Evolutionary conservation across 1,140 invertebrate genomes (phyloP), one percentile per base, ranked within the genome.

Genomic region (Drosophila busckii): DNA sequence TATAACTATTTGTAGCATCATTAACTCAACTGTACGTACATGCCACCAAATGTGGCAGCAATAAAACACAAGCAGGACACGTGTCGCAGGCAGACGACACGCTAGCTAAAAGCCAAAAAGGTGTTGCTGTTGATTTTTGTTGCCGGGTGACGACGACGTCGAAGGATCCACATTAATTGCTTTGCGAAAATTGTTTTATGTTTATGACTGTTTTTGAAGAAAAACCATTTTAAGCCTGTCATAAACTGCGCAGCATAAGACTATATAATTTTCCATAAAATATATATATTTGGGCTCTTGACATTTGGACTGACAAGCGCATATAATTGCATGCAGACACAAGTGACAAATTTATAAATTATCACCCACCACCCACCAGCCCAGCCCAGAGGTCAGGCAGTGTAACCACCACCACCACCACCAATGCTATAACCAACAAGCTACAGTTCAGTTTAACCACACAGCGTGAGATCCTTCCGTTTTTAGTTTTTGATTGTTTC

Each of bases 131-230:
- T 60, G n/a, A n/a, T n/a, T 37, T 49, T 55, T 46, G 37, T 34
- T 44, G 44, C 37, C 31, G 28, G 50, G 61, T 62, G 69, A 71
- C 62, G 28, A 29, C 12, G 34, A 12, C n/a, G 20, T 8, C 12
- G 17, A 4, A 13, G 10, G 22, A 25, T n/a, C n/a, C n/a, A 49
- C 69, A 64, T 69, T 54, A 68, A 75, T 68, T 59, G 59, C 49
- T 37, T 25, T 22, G 29, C 58, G 48, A 75, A 59, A 58, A 42
- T 4, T 45, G 48, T 38, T 60, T 53, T 16, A 49, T 26, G 52
- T 75, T 69, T 76, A 75, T 56, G 65, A 49, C 35, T 23, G 28
- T 62, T 78, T n/a, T 45, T 55, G 60, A 35, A 23, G 53, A 53
- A 78, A 76, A 42, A 37, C 9, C 10, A 5, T 6, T 45, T 60